Percentiles rank a stretch among this genome's conserved stretches.
Evolutionary conservation across 30 jellyfish, hydroid and myxozoan species (phyloP).

Genomic region (Pelagia noctiluca): DNA sequence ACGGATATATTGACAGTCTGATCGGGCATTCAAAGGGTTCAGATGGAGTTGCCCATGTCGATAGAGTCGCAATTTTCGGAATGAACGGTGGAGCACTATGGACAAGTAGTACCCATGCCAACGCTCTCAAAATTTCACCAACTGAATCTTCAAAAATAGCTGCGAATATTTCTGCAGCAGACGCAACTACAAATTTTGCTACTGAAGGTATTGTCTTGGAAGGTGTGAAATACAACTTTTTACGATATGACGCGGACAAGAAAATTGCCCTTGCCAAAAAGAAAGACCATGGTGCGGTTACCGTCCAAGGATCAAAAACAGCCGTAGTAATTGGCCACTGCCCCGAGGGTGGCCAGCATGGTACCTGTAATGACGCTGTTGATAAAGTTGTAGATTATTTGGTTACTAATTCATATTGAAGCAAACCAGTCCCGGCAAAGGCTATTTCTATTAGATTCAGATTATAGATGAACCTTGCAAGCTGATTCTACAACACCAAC

Average conservation of each 20-base stretch:
- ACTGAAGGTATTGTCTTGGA: constrained; percentile 75
- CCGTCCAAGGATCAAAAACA: constrained; percentile 63
- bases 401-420: no score
- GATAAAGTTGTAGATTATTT: constrained; percentile 60
- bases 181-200: constrained; percentile 19
- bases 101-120: constrained; percentile 72
- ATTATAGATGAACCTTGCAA: no score
- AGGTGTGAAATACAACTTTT: constrained; percentile 82
- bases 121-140: constrained; percentile 38
- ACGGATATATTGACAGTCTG: constrained; percentile 69
- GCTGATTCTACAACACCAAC: no score
- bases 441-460: no score
- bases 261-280: constrained; percentile 68
- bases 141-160: constrained; percentile 58
- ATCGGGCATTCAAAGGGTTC: constrained; percentile 53
- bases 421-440: no score
- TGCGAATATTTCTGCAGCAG: constrained; percentile 15
- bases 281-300: constrained; percentile 85
- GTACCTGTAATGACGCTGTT: constrained; percentile 77
- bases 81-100: constrained; percentile 74
- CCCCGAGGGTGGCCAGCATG: constrained; percentile 87
- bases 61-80: constrained; percentile 73
- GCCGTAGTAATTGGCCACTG: constrained; percentile 77
- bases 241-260: constrained; percentile 54
- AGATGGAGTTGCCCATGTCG: constrained; percentile 53